Base-by-base conservation (phyloP, 1,140 invertebrate genomes). In the Vollenhovia emeryi region DNA sequence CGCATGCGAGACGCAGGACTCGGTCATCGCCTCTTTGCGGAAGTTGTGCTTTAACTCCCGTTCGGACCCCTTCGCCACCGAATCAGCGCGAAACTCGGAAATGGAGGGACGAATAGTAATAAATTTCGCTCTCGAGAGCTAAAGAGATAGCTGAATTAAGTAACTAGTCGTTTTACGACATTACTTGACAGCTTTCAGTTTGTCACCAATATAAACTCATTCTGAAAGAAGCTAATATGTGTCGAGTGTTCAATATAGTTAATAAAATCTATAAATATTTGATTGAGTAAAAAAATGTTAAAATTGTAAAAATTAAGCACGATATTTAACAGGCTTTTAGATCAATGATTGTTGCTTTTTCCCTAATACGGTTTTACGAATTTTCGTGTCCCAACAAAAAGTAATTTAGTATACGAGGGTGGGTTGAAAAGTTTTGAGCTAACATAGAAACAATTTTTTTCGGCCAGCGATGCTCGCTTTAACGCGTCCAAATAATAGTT, bases 31-130 rank as follows among this genome's bases (percentile, higher is more conserved):
- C 30, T 68, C 40, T 68, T 62, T n/a, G 30, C 27, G 50, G n/a
- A 62, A 45, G 45, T 80, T 55, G 75, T 40, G 40, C 76, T 73
- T 86, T 57, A 68, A 21, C 57, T 50, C 33, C 48, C 55, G n/a
- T 62, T 71, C 60, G 36, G n/a, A n/a, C 52, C 52, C 21, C 15
- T 13, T 71, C 9, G 21, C 59, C 24, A 43, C 13, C n/a, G 40
- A 69, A 69, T 33, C 24, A 43, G 11, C 27, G 13, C 27, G 52
- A 69, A 36, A 7, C 7, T 24, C 15, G 21, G 55, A 86, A 78
- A 45, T 24, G 3, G 45, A 68, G 30, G 6, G 60, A 43, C 33
- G 21, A 52, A 79, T 33, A 7, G 18, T 13, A 21, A 11, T 74
- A 21, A 7, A 30, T 4, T 45, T 62, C 18, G 62, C 24, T 45